Percentiles rank a stretch among this genome's conserved stretches.
Evolutionary conservation across 2,113 vertebrate genomes (phyloP).

Genomic region (Willisornis vidua): DNA sequence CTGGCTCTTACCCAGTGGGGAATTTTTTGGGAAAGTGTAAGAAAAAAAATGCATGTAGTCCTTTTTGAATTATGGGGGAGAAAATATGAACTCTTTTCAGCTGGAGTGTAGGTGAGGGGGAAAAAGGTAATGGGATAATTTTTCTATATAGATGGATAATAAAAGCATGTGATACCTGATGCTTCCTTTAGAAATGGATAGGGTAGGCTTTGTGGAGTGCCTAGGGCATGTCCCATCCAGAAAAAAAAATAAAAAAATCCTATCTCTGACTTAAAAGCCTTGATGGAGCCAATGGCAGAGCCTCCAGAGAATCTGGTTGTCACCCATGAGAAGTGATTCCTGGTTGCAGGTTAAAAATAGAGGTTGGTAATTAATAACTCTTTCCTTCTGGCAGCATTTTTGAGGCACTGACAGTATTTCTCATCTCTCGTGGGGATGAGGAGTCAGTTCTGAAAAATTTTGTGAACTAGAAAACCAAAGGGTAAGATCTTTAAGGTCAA

Average conservation of each 20-base stretch:
- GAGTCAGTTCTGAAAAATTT: slow-evolving; percentile 40
- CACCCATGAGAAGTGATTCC: background rate
- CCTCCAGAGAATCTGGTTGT: background rate
- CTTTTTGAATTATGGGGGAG: background rate
- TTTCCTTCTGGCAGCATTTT: slow-evolving; percentile 13
- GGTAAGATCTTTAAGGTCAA: slow-evolving; percentile 46
- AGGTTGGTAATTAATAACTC: background rate
- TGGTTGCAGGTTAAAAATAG: slow-evolving; percentile 29
- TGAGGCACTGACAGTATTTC: slow-evolving; percentile 33
- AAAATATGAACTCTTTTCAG: background rate
- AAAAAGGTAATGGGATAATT: background rate
- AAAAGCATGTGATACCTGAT: background rate
- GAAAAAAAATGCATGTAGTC: background rate
- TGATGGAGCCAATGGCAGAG: background rate
- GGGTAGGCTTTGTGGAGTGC: background rate
- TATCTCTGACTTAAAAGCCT: background rate
- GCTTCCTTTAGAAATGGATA: background rate
- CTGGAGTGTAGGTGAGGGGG: background rate
- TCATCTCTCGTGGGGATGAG: background rate
- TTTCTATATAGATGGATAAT: background rate
- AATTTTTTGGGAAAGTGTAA: background rate
- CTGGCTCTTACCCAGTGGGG: background rate
- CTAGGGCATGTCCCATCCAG: background rate
- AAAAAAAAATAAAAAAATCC: background rate
- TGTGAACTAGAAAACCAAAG: slow-evolving; percentile 10